A percentile compares a stretch with the other conserved stretches of the same genome.
phyloP scores from a whole-genome alignment of 2,113 vertebrate genomes.

The Scytalopus superciliaris region DNA sequence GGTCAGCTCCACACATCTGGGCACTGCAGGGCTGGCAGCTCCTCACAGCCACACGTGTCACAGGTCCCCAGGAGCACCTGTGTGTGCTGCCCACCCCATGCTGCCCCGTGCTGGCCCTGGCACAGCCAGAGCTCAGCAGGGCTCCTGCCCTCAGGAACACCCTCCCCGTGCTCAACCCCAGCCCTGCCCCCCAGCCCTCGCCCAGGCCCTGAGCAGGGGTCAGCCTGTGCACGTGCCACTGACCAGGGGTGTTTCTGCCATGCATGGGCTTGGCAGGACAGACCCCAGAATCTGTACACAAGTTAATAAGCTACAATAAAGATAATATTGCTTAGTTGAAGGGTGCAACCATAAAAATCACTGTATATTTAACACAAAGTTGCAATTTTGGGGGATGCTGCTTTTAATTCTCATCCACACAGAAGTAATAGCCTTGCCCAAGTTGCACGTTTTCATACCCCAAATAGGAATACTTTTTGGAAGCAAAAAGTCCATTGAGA shows the following conservation, averaged over 20 bases:
- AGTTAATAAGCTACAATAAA: neutral
- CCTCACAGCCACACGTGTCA: neutral
- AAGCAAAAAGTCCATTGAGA: neutral
- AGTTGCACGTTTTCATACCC: neutral
- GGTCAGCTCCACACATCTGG: neutral
- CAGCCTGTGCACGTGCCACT: neutral
- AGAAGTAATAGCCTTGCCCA: neutral
- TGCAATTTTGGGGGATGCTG: neutral
- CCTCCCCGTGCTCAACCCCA: neutral
- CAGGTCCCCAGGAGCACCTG: neutral
- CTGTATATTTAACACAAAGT: neutral
- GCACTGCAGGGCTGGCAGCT: neutral
- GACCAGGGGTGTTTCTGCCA: accelerated
- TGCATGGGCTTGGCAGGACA: neutral
- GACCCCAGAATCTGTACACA: too few relatives aligned
- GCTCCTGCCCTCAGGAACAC: neutral
- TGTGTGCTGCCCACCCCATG: neutral
- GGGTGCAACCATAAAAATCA: neutral
- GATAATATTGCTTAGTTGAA: neutral
- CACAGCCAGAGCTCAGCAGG: neutral
- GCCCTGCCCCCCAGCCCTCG: neutral
- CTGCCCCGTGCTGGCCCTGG: neutral
- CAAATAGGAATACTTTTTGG: neutral
- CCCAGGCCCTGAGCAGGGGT: neutral
- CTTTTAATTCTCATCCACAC: neutral